Evolutionary conservation across 1,140 invertebrate genomes (phyloP), one percentile per base, ranked within the genome.

Genomic region (Trigoniulus corallinus): DNA sequence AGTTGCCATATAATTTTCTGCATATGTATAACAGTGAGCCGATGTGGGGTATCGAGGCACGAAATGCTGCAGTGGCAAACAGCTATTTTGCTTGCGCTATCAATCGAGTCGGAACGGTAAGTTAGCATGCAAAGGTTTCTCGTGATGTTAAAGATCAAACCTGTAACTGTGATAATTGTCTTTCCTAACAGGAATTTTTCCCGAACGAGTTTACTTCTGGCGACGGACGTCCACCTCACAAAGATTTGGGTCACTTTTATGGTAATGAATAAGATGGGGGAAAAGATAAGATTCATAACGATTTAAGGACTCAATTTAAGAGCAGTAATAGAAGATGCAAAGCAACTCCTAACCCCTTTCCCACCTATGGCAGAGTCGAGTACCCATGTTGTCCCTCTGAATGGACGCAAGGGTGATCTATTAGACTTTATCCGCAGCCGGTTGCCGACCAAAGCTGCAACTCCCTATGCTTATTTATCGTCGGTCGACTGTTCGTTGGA

Each of bases 31-130:
- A 78, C 34, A 96, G 92, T 71, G 95, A 98, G 69, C 89, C 92
- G 1, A 65, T 98, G 44, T 98, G 95, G 95, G 73, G 77, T 20
- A 82, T 98, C 52, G 94, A 98, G 73, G 94, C 94, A 0, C 71
- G 95, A 54, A 89, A 88, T 76, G 95, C 95, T 18, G 93, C 95
- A 2, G 87, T 98, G 55, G 92, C 94, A 0, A 98, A 98, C 64
- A 84, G 77, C 61, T 95, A 91, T 61, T 95, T 84, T 60, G 86
- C 92, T 1, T 88, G 84, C 65, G 88, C 85, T 1, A 95, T 98
- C 42, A 98, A 98, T 67, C 80, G 95, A 58, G 92, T 98, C 0
- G 95, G 95, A 51, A 89, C 81, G 2, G 71, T 73, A 57, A 59
- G 66, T 64, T 39, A 27, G 27, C 20, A 27, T 15, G 27, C 26